These are phyloP conservation scores for Rutilus rutilus DNA, from an alignment of 2,113 vertebrate genomes.

Conservation along the genomic window DNA sequence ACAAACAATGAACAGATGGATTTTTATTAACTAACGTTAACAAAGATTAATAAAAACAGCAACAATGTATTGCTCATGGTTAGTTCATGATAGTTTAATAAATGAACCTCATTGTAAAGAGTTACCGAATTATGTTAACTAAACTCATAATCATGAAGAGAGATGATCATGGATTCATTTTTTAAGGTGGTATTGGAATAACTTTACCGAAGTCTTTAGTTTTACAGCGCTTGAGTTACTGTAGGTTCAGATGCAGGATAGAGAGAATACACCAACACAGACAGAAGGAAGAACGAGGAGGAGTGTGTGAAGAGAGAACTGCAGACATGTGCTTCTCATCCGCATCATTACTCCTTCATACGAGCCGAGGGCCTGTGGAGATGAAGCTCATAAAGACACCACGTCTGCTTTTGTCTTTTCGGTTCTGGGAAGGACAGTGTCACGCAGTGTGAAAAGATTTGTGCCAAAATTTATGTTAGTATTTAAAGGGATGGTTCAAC, in stretches of 20 bases:
- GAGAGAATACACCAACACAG: neutral
- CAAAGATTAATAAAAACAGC: no score
- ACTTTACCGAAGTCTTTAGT: neutral
- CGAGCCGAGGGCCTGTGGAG: neutral
- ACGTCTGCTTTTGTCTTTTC: neutral
- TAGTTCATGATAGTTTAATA: no score
- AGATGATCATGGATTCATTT: no score
- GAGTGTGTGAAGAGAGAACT: conserved; percentile 10
- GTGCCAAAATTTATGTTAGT: no score
- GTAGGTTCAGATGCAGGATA: conserved; percentile 17
- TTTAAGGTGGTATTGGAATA: no score
- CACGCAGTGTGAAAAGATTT: neutral
- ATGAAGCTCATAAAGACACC: neutral
- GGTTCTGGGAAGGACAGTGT: neutral
- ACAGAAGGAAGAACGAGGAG: neutral
- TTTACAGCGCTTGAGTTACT: neutral
- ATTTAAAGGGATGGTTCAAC: neutral
- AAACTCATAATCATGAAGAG: no score
- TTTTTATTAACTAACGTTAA: no score
- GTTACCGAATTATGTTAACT: no score
- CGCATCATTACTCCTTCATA: neutral
- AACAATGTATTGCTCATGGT: no score
- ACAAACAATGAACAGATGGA: no score
- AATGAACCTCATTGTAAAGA: no score
- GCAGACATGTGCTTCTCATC: conserved; percentile 65